Base-by-base conservation (phyloP, 2,888 invertebrate species). In the Arge pagana region DNA sequence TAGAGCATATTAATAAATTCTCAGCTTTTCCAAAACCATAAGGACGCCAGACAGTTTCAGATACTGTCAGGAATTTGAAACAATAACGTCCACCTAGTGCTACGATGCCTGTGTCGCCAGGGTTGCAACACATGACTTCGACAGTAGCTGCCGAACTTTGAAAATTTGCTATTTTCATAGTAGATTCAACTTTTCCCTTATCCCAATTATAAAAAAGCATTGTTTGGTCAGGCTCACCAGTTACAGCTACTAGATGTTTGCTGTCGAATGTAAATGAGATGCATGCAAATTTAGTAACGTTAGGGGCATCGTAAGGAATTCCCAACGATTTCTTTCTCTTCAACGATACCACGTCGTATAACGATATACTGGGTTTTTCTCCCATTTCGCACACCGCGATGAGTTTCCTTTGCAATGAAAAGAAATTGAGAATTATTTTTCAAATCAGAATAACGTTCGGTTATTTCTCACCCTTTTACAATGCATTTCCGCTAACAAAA, bases 1-100 rank as follows among this genome's bases (percentile, higher is more conserved):
- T 85, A 39, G 86, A 86, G 8, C 87, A 85, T 61, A 92, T 85
- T 55, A 85, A 81, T 48, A 89, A 83, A 66, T 85, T 81, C 24
- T 93, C 93, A 28, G 88, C 84, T 73, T 93, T 94, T 58, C 89
- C 85, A 78, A 88, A 92, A 7, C 91, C 92, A 79, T 87, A 92
- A 56, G 89, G 89, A 26, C 90, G 83, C 85, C 93, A 88, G 7
- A 86, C 83, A 3, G 85, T 87, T 68, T 93, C 92, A 15, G 86
- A 81, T 33, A 88, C 87, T 23, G 88, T 88, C 76, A 91, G 81
- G 58, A 90, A 84, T 60, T 89, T 85, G 66, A 91, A 88, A 3
- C 86, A 82, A 48, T 83, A 84, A 30, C 80, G 78, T 1, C 84
- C 85, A 30, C 81, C 79, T 10, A 90, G 80, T 15, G 87, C 88